These are phyloP conservation scores for Mythimna loreyi DNA, from an alignment of 2,888 invertebrate species.

Conservation along the genomic window DNA sequence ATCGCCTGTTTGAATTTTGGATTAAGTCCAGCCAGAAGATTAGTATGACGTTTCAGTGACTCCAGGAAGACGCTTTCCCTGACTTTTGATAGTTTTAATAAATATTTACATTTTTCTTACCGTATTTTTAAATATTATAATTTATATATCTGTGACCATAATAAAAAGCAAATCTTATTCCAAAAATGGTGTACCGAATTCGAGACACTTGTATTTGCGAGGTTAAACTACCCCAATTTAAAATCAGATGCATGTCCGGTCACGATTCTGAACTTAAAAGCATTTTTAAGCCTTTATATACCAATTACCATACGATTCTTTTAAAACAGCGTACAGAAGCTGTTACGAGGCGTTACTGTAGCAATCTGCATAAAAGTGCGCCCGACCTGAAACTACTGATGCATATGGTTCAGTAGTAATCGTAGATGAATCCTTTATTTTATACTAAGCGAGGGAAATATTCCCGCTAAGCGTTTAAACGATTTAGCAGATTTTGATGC, in stretches of 20 bases:
- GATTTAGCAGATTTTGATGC: not conserved
- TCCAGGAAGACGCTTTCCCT: too few species aligned
- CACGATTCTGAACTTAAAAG: not conserved
- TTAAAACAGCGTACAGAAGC: slow-evolving; percentile 7
- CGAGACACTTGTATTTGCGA: too few species aligned
- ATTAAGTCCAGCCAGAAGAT: too few species aligned
- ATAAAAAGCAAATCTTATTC: too few species aligned
- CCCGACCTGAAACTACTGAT: slow-evolving; percentile 27
- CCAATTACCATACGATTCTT: slow-evolving; percentile 18
- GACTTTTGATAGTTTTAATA: too few species aligned
- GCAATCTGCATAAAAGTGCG: slow-evolving; percentile 55
- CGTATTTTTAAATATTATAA: too few species aligned
- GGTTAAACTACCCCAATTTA: not conserved
- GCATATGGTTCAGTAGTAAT: slow-evolving; percentile 33
- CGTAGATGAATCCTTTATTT: slow-evolving; percentile 32
- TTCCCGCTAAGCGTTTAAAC: not conserved
- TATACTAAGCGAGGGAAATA: slow-evolving; percentile 14
- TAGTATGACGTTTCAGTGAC: too few species aligned
- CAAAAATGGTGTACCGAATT: too few species aligned
- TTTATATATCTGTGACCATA: too few species aligned
- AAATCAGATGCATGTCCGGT: not conserved
- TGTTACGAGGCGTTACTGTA: slow-evolving; percentile 27
- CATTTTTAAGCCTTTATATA: slow-evolving; percentile 10
- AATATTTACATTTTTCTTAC: too few species aligned
- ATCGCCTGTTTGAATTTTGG: too few species aligned